Percentiles rank a stretch among this genome's conserved stretches.
Conservation (phyloP, 1,140 invertebrate genomes). For the Drosophila sturtevanti region DNA sequence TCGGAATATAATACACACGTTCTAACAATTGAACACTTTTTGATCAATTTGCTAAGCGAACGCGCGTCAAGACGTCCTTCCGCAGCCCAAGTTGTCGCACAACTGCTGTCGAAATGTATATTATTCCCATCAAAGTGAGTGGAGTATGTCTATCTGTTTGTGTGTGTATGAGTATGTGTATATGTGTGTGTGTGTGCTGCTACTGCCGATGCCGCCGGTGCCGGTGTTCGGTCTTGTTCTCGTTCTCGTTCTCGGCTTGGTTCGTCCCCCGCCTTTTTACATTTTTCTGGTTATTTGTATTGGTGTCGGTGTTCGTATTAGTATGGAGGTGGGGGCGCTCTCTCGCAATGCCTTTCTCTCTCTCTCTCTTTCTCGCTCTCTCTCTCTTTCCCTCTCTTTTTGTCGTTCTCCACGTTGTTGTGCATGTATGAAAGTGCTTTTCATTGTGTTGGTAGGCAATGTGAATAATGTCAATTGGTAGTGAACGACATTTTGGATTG, state of each 20-base stretch:
- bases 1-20: neutral
- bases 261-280: conserved; percentile 37
- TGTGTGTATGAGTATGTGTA: neutral
- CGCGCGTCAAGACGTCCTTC: conserved; percentile 76
- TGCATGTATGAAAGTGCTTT: neutral
- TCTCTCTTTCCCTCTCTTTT: neutral
- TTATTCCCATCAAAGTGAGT: conserved; percentile 42
- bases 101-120: conserved; percentile 73
- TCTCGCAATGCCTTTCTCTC: conserved; percentile 1
- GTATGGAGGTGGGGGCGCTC: conserved; percentile 19
- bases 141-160: conserved; percentile 23
- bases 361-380: neutral
- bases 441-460: neutral
- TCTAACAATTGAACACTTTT: conserved; percentile 7
- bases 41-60: conserved; percentile 40
- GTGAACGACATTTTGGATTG: neutral
- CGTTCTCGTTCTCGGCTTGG: conserved; percentile 30
- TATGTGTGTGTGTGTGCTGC: conserved; percentile 4
- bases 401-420: neutral
- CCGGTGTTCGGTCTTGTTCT: conserved; percentile 50
- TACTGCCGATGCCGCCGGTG: conserved; percentile 47
- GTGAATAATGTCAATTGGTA: conserved; percentile 1
- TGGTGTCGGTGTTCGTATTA: conserved; percentile 32
- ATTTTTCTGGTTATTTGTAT: conserved; percentile 25
- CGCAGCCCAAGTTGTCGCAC: conserved; percentile 78